phyloP scores from a whole-genome alignment of 2,113 vertebrate genomes.

The Neotragus pygmaeus region DNA sequence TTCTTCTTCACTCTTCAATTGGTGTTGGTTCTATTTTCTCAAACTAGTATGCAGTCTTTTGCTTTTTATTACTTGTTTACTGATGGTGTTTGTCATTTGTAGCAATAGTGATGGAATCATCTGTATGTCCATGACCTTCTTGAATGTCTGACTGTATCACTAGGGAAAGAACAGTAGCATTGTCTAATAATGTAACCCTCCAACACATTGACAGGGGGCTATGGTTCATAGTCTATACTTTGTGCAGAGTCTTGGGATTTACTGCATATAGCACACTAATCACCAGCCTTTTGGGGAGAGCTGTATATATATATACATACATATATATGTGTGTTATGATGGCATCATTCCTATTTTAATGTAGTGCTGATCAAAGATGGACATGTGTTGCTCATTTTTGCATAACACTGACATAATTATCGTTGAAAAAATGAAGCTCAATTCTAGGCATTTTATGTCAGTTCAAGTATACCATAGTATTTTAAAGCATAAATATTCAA shows the following conservation, averaged over 20 bases:
- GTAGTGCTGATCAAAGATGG: neutral
- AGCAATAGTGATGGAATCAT: neutral
- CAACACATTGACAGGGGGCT: neutral
- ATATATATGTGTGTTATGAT: neutral
- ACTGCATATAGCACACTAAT: neutral
- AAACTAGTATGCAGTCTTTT: neutral
- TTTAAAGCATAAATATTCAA: constrained; percentile 25
- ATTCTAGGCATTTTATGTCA: neutral
- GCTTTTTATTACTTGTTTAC: neutral
- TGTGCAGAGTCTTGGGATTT: neutral
- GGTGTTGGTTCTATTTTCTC: neutral
- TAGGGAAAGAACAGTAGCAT: neutral
- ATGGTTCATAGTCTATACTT: neutral
- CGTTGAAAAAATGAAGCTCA: neutral
- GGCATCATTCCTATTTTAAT: neutral
- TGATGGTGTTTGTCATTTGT: neutral
- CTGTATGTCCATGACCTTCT: neutral
- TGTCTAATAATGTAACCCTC: neutral
- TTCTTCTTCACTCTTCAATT: neutral
- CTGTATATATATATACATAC: neutral
- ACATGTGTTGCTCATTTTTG: neutral
- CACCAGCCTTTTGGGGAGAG: neutral
- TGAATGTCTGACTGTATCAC: neutral
- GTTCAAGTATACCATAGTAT: neutral
- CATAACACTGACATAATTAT: neutral